phyloP scores from a whole-genome alignment of 2,113 vertebrate species.

The Odontesthes bonariensis region DNA sequence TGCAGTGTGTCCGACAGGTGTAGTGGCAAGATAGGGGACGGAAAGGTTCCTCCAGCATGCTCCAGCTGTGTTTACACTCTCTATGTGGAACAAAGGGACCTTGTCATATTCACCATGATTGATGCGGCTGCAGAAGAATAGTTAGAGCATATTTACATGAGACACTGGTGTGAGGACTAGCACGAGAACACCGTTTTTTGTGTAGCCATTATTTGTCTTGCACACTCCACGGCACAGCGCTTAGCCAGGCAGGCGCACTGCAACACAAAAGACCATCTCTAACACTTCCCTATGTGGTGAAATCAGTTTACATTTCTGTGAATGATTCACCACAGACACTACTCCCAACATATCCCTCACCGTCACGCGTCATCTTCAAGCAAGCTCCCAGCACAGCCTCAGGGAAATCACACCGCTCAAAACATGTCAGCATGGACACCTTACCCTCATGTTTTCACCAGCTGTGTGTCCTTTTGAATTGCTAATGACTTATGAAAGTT shows the following conservation, averaged over 20 bases:
- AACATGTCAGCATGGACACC: slow-evolving; percentile 50
- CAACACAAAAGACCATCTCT: slow-evolving; percentile 36
- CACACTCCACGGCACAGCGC: slow-evolving; percentile 34
- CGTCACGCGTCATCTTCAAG: slow-evolving; percentile 43
- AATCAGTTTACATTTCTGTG: slow-evolving; percentile 59
- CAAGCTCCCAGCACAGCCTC: slow-evolving; percentile 39
- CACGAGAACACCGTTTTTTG: slow-evolving; percentile 30
- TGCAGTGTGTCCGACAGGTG: slow-evolving; percentile 80
- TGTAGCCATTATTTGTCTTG: slow-evolving; percentile 63
- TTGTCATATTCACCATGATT: slow-evolving; percentile 82
- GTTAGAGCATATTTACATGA: slow-evolving; percentile 83
- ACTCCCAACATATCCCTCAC: slow-evolving; percentile 29
- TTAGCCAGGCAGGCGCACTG: slow-evolving; percentile 42
- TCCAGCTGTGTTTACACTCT: slow-evolving; percentile 85
- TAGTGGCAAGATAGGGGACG: slow-evolving; percentile 77
- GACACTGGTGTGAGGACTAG: slow-evolving; percentile 61
- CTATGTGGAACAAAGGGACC: slow-evolving; percentile 79
- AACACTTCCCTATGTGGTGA: slow-evolving; percentile 42
- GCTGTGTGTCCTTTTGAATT: slow-evolving; percentile 39
- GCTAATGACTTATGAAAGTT: slow-evolving; percentile 53
- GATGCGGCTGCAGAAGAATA: slow-evolving; percentile 79
- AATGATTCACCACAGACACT: slow-evolving; percentile 52
- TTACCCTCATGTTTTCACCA: slow-evolving; percentile 38
- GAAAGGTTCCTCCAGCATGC: slow-evolving; percentile 64
- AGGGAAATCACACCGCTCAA: slow-evolving; percentile 41